These are phyloP conservation scores for Tonatia bakeri DNA, from an alignment of 2,113 vertebrate species.

Conservation along the genomic window DNA sequence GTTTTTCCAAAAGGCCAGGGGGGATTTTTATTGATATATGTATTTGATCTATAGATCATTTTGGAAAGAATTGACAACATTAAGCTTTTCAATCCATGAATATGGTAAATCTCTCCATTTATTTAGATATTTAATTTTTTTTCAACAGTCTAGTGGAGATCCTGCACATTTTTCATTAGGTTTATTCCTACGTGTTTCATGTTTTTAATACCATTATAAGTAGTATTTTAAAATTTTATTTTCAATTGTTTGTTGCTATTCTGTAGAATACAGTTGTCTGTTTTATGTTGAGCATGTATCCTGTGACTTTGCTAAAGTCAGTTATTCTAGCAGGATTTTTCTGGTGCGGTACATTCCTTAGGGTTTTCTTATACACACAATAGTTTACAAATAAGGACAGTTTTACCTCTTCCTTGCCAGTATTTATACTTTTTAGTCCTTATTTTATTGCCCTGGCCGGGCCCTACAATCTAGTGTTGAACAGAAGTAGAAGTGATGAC, in stretches of 20 bases:
- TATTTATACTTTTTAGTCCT: neutral
- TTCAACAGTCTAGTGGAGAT: neutral
- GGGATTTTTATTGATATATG: neutral
- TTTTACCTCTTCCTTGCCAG: neutral
- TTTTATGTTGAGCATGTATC: neutral
- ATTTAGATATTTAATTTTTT: neutral
- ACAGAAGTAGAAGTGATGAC: neutral
- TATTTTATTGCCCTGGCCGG: neutral
- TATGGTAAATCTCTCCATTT: neutral
- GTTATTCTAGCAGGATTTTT: neutral
- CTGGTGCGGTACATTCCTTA: neutral
- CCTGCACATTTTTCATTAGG: neutral
- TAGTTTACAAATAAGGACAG: neutral
- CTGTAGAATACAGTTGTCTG: neutral
- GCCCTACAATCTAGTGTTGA: neutral
- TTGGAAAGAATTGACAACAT: neutral
- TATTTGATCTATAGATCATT: neutral
- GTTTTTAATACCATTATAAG: neutral
- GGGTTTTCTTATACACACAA: neutral
- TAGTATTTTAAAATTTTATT: neutral
- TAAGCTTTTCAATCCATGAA: neutral
- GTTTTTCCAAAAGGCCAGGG: constrained; percentile 11
- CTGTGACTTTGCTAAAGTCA: neutral
- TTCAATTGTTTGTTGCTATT: neutral
- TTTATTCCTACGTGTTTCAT: neutral